Conservation (phyloP, 2,888 invertebrate species). For the Diachrysia chrysitis region DNA sequence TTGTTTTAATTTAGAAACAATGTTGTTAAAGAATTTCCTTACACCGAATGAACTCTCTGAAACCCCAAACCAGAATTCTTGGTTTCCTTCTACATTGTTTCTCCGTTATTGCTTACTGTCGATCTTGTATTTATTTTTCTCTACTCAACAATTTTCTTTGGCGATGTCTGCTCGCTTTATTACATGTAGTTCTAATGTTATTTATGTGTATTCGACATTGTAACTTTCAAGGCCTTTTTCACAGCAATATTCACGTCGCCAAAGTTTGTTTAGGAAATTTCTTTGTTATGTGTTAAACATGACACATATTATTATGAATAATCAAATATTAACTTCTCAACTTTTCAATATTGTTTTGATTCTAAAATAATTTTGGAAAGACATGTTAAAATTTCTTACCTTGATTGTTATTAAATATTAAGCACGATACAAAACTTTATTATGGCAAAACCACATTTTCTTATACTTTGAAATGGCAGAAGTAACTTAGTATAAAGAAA, state of each 20-base stretch:
- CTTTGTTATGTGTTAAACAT: slow-evolving; percentile 10
- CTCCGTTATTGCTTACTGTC: slow-evolving; percentile 78
- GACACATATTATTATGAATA: slow-evolving; percentile 9
- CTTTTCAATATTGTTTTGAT: slow-evolving; percentile 4
- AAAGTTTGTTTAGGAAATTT: not conserved
- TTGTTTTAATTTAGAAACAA: slow-evolving; percentile 89
- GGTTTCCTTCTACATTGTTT: slow-evolving; percentile 85
- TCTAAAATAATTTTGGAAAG: not conserved
- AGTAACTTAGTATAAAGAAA: not conserved
- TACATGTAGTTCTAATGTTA: slow-evolving; percentile 21
- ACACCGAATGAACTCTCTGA: slow-evolving; percentile 80
- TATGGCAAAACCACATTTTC: not conserved
- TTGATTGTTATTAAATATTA: not conserved
- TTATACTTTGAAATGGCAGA: not conserved
- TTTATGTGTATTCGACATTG: not conserved
- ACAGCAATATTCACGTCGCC: not conserved
- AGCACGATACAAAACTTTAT: not conserved
- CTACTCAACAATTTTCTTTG: slow-evolving; percentile 55
- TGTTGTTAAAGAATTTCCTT: slow-evolving; percentile 87
- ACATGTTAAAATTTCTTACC: not conserved
- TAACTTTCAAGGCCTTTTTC: slow-evolving; percentile 1
- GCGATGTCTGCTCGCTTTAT: slow-evolving; percentile 40
- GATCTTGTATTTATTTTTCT: slow-evolving; percentile 75
- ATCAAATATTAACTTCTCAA: slow-evolving; percentile 1
- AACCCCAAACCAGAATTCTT: slow-evolving; percentile 87